Percentiles rank a stretch among this genome's conserved stretches.
Conservation (phyloP, 2,113 vertebrate species). For the Candoia aspera region DNA sequence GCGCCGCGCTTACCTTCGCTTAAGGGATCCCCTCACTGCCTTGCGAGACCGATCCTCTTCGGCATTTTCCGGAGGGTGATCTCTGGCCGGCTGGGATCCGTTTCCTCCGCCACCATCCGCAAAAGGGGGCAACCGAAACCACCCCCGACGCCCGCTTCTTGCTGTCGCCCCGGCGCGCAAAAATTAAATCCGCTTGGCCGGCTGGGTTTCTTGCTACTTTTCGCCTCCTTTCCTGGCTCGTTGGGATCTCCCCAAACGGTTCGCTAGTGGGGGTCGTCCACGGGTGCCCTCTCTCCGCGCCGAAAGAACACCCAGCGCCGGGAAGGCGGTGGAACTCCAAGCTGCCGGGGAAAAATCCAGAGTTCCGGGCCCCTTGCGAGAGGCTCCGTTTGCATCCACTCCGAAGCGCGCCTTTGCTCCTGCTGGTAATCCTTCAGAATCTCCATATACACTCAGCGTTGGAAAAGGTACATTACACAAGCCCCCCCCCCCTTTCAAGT, state of each 20-base stretch:
- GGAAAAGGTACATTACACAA: conserved; percentile 79
- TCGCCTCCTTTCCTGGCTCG: background rate
- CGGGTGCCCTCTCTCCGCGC: conserved; percentile 59
- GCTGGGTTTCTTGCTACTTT: background rate
- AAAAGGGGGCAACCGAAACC: background rate
- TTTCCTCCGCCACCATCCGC: background rate
- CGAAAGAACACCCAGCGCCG: conserved; percentile 52
- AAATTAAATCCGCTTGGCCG: background rate
- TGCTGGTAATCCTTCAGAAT: conserved; percentile 74
- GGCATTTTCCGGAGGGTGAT: background rate
- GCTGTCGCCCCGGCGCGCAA: background rate
- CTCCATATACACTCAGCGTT: conserved; percentile 86
- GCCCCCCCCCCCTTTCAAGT: conserved; percentile 70
- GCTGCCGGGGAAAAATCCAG: conserved; percentile 72
- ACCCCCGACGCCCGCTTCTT: rapidly evolving
- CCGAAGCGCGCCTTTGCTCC: conserved; percentile 57
- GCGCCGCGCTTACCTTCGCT: background rate
- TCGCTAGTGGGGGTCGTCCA: conserved; percentile 49
- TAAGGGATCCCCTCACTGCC: background rate
- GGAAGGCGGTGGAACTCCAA: conserved; percentile 57
- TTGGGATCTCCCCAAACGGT: conserved; percentile 50
- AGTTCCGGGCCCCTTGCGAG: background rate
- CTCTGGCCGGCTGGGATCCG: background rate
- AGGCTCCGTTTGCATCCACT: conserved; percentile 73
- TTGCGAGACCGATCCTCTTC: background rate